Conservation (phyloP, 2,113 vertebrate species). For the Abramis brama region DNA sequence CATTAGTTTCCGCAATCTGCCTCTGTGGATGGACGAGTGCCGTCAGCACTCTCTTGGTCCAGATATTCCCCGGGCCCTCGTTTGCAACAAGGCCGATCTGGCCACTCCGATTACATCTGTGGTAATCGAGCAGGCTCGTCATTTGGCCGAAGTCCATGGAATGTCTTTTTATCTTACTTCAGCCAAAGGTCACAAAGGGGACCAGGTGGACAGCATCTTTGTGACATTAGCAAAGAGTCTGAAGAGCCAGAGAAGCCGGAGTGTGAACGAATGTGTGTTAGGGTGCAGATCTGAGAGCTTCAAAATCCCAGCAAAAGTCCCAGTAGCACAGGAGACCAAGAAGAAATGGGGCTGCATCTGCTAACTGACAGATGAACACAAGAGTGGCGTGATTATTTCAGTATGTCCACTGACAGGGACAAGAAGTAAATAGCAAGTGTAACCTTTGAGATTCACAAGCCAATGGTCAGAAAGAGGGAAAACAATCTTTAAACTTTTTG, state of each 20-base stretch:
- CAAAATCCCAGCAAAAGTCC: constrained; percentile 67
- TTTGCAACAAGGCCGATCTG: constrained; percentile 93
- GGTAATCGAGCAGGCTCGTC: constrained; percentile 83
- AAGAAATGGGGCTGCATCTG: constrained; percentile 83
- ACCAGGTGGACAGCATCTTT: constrained; percentile 90
- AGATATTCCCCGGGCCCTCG: constrained; percentile 89
- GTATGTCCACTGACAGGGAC: too few species aligned
- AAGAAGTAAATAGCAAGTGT: background rate
- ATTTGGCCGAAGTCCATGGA: constrained; percentile 86
- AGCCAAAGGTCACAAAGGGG: constrained; percentile 83
- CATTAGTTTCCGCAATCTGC: constrained; percentile 84
- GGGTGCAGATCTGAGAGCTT: constrained; percentile 55
- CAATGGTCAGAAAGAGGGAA: too few species aligned
- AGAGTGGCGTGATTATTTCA: background rate
- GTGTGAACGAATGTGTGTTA: constrained; percentile 60
- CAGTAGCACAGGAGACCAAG: constrained; percentile 74
- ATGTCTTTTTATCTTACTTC: constrained; percentile 95
- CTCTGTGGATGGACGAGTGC: constrained; percentile 92
- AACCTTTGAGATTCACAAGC: background rate
- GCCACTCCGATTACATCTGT: constrained; percentile 80
- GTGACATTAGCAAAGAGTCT: constrained; percentile 87
- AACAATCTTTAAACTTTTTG: too few species aligned
- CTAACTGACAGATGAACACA: constrained; percentile 67
- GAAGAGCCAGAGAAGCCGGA: constrained; percentile 83
- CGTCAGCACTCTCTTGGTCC: constrained; percentile 84